Base-by-base conservation (phyloP, 2,113 vertebrate species). In the Hippocampus mohnikei region DNA sequence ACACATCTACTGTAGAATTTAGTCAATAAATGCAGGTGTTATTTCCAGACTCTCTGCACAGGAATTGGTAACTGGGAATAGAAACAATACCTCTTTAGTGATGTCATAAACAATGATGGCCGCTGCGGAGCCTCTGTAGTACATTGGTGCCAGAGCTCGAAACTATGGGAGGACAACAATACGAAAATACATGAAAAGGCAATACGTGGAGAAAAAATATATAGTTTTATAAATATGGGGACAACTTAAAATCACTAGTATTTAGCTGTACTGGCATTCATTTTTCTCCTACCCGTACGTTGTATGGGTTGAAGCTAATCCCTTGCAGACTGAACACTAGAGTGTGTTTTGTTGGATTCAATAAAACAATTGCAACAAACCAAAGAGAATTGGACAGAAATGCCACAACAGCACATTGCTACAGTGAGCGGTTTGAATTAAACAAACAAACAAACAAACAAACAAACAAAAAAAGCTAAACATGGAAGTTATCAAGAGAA, bases 101-200 rank as follows among this genome's bases (percentile, higher is more conserved):
- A 99, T 98, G 84, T 99, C 97, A 79, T 98, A 98, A 25, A 98
- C 97, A 75, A 99, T 97, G 62, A 99, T 95, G 66, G 97, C 97
- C 9, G 97, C 97, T 12, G 97, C 95, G 15, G 97, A 99, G 1
- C 97, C 97, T 89, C 97, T 93, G 86, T 99, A 99, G 90, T 99
- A 99, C 97, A 99, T 99, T 0, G 97, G 97, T 0, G 97, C 97
- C 85, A 99, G 91, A 75, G 97, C 96, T 79, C 97, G 95, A 15
- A 99, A 99, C 97, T 99, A 85, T 55, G 79, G 79, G 73, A 78
- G 69, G 69, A 80, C 73, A 33, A 84, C 71, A 55, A 11, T n/a
- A 53, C 23, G 8, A 55, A 55, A 11, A 55, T 23, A 23, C 29
- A 58, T 50, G 27, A 40, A 52, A 33, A 68, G 41, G 21, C 40